Evolutionary conservation across 2,113 vertebrate genomes (phyloP).

Genomic region (Pelodiscus sinensis): DNA sequence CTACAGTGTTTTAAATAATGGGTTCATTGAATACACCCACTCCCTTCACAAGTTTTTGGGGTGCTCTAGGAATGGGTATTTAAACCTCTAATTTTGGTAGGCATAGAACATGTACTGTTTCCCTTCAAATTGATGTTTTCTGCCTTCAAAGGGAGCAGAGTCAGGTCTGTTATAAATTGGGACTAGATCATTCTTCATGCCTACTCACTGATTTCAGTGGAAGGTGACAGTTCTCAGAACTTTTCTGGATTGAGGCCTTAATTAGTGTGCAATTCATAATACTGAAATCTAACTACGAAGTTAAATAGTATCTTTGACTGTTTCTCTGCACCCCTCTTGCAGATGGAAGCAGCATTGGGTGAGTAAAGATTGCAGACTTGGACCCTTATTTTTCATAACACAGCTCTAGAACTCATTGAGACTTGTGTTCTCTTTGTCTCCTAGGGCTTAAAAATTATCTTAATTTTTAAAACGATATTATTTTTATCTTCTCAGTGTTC

Average conservation of each 20-base stretch:
- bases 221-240: neutral
- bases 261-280: neutral
- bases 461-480: fast-evolving
- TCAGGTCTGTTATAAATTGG: neutral
- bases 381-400: neutral
- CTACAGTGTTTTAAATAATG: neutral
- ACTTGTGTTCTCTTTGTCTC: neutral
- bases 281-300: neutral
- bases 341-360: neutral
- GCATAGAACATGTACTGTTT: neutral
- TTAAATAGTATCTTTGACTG: neutral
- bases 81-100: neutral
- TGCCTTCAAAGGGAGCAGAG: neutral
- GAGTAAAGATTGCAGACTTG: neutral
- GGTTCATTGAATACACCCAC: neutral
- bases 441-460: neutral
- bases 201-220: neutral
- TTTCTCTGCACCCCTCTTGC: neutral
- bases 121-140: neutral
- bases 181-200: neutral
- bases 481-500: fast-evolving
- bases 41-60: neutral
- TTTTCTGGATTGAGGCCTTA: neutral
- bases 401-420: neutral
- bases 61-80: neutral